Evolutionary conservation across 2,797 vertebrate species (phyloP).

Genomic region (Liparis tanakae): DNA sequence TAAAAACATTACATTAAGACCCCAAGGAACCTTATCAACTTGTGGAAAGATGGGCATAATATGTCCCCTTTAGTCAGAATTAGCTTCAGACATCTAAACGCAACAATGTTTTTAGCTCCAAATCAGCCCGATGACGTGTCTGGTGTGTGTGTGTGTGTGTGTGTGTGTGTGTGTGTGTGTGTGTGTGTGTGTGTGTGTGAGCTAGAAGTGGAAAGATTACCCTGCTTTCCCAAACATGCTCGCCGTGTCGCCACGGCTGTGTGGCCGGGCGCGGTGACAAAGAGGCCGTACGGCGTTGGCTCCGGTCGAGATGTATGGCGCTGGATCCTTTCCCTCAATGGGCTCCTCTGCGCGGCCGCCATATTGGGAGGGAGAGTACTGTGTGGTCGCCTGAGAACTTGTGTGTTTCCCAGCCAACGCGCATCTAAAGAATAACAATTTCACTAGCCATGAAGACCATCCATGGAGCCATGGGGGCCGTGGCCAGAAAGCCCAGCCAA

Average conservation of each 20-base stretch:
- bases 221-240: conserved; percentile 49
- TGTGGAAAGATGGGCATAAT: no score
- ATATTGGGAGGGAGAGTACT: conserved; percentile 73
- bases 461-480: conserved; percentile 75
- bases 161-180: no score
- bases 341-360: conserved; percentile 70
- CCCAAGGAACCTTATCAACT: no score
- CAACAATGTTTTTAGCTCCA: neutral
- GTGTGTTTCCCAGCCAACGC: conserved; percentile 83
- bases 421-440: conserved; percentile 85
- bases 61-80: no score
- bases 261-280: conserved; percentile 52
- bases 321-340: conserved; percentile 71
- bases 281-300: conserved; percentile 68
- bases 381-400: conserved; percentile 83
- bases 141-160: neutral
- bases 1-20: no score
- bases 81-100: conserved; percentile 8
- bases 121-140: neutral
- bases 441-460: conserved; percentile 79
- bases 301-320: conserved; percentile 69
- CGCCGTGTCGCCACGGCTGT: conserved; percentile 42
- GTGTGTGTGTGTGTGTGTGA: neutral
- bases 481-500: conserved; percentile 75
- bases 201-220: conserved; percentile 7